phyloP scores from a whole-genome alignment of 2,113 vertebrate genomes.

The Cottus gobio region DNA sequence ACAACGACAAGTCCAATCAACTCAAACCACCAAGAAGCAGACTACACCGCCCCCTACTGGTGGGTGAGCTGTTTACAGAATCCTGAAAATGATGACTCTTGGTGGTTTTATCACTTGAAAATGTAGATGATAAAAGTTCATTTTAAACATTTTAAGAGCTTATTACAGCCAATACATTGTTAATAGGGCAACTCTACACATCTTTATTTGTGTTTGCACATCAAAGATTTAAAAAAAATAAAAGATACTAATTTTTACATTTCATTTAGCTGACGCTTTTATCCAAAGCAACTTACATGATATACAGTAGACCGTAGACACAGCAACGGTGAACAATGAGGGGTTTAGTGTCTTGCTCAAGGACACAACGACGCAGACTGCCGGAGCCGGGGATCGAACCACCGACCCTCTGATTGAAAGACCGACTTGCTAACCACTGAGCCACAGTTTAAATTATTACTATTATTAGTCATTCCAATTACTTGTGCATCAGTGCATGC shows the following conservation, averaged over 20 bases:
- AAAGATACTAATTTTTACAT: not conserved
- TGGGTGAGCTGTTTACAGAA: not conserved
- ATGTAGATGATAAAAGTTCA: not conserved
- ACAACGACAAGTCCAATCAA: not conserved
- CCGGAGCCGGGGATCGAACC: too few species aligned
- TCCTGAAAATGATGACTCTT: not conserved
- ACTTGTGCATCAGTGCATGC: not conserved
- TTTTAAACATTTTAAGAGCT: not conserved
- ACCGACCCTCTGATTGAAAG: too few species aligned
- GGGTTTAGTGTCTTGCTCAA: too few species aligned
- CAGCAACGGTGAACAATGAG: too few species aligned
- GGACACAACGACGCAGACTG: too few species aligned
- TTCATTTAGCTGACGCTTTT: too few species aligned
- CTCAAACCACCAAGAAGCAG: not conserved
- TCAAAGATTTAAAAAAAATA: not conserved
- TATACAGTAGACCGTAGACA: too few species aligned
- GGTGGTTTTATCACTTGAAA: not conserved
- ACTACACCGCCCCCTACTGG: constrained; percentile 32
- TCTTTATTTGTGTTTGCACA: not conserved
- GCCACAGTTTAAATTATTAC: not conserved
- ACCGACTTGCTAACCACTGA: too few species aligned
- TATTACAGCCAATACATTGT: not conserved
- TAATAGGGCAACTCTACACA: too few species aligned
- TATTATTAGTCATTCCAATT: not conserved
- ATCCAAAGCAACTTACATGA: too few species aligned